These are phyloP conservation scores for Barbus barbus DNA, from an alignment of 2,113 vertebrate species.

Conservation along the genomic window DNA sequence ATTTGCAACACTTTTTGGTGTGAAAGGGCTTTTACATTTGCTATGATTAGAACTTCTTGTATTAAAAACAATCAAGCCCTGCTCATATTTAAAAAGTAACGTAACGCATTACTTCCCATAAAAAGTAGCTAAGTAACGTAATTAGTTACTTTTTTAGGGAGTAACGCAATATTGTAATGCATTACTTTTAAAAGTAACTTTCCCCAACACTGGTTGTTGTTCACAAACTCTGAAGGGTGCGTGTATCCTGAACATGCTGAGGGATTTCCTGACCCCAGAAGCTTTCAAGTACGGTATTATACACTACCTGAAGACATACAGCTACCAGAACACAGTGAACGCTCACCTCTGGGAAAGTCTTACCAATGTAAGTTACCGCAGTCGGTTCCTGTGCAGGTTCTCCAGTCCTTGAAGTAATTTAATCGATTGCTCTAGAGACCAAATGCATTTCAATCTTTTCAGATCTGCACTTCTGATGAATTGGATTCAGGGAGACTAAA, in stretches of 20 bases:
- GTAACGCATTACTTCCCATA: too few relatives aligned
- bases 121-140: too few relatives aligned
- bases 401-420: not conserved
- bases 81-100: too few relatives aligned
- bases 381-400: not conserved
- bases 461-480: constrained; percentile 80
- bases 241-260: constrained; percentile 89
- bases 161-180: too few relatives aligned
- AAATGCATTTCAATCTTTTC: constrained; percentile 15
- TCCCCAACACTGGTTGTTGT: too few relatives aligned
- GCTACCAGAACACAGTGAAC: constrained; percentile 86
- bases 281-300: constrained; percentile 84
- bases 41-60: too few relatives aligned
- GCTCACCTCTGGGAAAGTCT: constrained; percentile 87
- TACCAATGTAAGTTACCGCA: constrained; percentile 74
- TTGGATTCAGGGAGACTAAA: constrained; percentile 59
- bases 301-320: constrained; percentile 82
- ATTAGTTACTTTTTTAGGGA: too few relatives aligned
- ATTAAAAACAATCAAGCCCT: too few relatives aligned
- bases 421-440: not conserved
- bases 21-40: too few relatives aligned
- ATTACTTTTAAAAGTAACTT: too few relatives aligned
- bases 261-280: constrained; percentile 82
- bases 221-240: constrained; percentile 77
- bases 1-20: too few relatives aligned